Base-by-base conservation (phyloP, 2,888 invertebrate species). In the Bellardia bayeri region DNA sequence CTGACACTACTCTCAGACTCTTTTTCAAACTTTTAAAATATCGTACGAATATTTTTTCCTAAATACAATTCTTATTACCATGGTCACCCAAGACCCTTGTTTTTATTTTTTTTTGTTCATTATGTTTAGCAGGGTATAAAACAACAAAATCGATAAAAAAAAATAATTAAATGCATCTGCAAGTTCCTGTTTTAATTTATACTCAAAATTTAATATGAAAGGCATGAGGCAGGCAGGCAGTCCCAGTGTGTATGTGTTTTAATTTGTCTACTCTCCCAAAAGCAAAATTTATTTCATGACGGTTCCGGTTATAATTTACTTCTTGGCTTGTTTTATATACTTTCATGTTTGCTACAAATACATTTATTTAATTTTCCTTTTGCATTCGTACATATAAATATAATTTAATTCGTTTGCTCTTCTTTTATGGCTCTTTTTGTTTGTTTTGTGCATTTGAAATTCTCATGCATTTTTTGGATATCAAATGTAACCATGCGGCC, bases 81-180 rank as follows among this genome's bases (percentile, higher is more conserved):
- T 81, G 42, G 56, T 72, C 74, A 82, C 64, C 66, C 74, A 13
- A 56, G 74, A 71, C 51, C 14, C 14, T 33, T 33, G 4, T 13
- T 63, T 63, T 81, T 58, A 54, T 2, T 40, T 64, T 56, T 63
- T 9, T 54, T 11, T 49, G 40, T 23, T 33, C 7, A 66, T 61
- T 4, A 42, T 58, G 33, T 54, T 14, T 69, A 49, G 61, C 23
- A 61, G 69, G 51, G 8, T 37, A 37, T 54, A 72, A 58, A 72
- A 64, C n/a, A 61, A 64, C 33, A 61, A 83, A 83, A 76, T 83
- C 82, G 61, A 83, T 83, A 76, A 42, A 76, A 54, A 37, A 45
- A 54, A 37, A 45, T 13, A 33, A 45, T 63, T 78, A 66, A 69
- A n/a, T 68, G 61, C 49, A 49, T 42, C 78, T 68, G 56, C 13